phyloP scores from a whole-genome alignment of 2,797 vertebrate species.

The Pitangus sulphuratus region DNA sequence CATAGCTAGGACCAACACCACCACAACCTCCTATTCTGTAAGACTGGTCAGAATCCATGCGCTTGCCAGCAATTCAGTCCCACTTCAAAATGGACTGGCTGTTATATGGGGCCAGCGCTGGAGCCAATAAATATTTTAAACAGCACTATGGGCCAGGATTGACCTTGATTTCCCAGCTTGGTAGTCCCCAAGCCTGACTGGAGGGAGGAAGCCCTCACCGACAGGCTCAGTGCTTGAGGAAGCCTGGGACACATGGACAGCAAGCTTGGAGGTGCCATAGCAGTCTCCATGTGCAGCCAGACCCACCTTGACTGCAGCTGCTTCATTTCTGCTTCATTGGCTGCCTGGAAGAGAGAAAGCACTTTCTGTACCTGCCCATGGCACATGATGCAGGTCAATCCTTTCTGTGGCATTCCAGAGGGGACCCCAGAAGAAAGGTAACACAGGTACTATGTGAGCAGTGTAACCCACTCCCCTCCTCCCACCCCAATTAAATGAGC shows the following conservation, averaged over 20 bases:
- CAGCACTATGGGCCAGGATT: not conserved
- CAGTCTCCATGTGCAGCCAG: not conserved
- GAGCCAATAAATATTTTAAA: not conserved
- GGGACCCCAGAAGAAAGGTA: not conserved
- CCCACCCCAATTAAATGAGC: not conserved
- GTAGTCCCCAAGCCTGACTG: not conserved
- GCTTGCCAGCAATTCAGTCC: not conserved
- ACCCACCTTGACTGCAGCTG: constrained; percentile 83
- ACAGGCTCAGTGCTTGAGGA: not conserved
- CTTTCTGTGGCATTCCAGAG: not conserved
- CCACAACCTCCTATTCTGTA: not conserved
- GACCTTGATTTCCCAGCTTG: not conserved
- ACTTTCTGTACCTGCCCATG: not conserved
- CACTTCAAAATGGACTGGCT: not conserved
- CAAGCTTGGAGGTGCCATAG: not conserved
- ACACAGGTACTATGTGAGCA: not conserved
- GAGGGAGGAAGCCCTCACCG: not conserved
- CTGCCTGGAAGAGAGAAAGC: constrained; percentile 67
- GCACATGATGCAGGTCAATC: not conserved
- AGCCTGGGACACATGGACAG: not conserved
- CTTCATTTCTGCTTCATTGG: constrained; percentile 77
- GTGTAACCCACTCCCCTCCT: not conserved
- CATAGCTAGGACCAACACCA: not conserved
- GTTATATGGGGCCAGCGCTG: not conserved
- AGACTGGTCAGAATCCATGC: not conserved